These are phyloP conservation scores for Muscicapa adusta DNA, from an alignment of 2,113 vertebrate species.

Conservation along the genomic window DNA sequence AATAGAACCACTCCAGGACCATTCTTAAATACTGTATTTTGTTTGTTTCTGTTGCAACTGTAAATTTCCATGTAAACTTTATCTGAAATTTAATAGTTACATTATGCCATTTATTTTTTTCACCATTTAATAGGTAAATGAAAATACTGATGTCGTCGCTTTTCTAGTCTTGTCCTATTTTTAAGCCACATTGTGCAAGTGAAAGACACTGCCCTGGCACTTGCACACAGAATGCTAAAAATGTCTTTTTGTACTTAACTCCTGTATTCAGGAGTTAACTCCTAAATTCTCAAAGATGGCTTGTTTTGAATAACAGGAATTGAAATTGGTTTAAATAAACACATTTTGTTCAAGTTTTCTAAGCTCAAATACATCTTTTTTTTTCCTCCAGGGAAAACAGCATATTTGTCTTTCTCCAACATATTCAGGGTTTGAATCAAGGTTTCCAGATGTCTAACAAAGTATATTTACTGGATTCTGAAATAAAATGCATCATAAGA, in stretches of 20 bases:
- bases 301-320: not conserved
- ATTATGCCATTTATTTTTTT: not conserved
- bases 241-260: not conserved
- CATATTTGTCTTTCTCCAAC: not conserved
- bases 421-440: not conserved
- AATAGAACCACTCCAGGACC: not conserved
- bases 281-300: not conserved
- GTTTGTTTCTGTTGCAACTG: not conserved
- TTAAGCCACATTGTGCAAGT: not conserved
- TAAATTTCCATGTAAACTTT: not conserved
- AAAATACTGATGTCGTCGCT: not conserved
- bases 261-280: not conserved
- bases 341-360: not conserved
- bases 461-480: not conserved
- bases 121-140: not conserved
- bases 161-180: not conserved
- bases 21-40: not conserved
- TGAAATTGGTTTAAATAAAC: not conserved
- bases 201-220: not conserved
- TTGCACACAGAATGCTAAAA: not conserved
- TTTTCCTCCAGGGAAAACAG: not conserved
- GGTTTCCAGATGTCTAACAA: not conserved
- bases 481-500: not conserved
- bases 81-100: not conserved
- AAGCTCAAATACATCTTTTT: not conserved